A percentile compares a stretch with the other conserved stretches of the same genome.
These are phyloP conservation scores for Habropoda laboriosa DNA, from an alignment of 1,140 invertebrate genomes.

Conservation along the genomic window DNA sequence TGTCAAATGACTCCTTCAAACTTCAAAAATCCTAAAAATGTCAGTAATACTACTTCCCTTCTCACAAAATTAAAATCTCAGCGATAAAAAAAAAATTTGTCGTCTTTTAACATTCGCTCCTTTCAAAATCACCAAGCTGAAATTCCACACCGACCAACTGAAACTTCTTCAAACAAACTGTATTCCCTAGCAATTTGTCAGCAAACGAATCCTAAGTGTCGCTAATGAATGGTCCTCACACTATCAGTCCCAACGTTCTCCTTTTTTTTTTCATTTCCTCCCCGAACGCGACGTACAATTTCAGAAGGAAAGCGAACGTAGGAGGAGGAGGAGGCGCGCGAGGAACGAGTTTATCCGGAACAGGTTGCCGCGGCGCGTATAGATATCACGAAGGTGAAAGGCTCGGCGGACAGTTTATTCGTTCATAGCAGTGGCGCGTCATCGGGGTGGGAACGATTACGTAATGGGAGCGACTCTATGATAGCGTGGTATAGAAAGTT, in stretches of 20 bases:
- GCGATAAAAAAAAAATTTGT: too few relatives aligned
- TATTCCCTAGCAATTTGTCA: too few relatives aligned
- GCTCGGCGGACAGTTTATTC: conserved; percentile 61
- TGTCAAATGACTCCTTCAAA: too few relatives aligned
- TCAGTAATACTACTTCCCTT: background rate
- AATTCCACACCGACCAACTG: too few relatives aligned
- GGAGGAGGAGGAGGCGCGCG: background rate
- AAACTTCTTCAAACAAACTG: too few relatives aligned
- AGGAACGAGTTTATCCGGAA: conserved; percentile 64
- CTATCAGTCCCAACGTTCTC: background rate
- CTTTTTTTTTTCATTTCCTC: background rate
- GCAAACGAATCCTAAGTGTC: background rate
- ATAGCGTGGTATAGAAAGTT: conserved; percentile 48
- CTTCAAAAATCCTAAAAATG: background rate
- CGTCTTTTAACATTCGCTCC: too few relatives aligned
- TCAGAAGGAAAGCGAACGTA: conserved; percentile 56
- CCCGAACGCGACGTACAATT: background rate
- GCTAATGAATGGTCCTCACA: background rate
- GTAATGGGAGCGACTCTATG: conserved; percentile 48
- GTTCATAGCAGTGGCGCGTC: conserved; percentile 61
- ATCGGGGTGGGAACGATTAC: conserved; percentile 48
- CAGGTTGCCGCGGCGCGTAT: conserved; percentile 47
- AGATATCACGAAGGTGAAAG: conserved; percentile 73
- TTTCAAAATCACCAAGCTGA: too few relatives aligned
- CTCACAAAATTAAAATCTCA: background rate